phyloP scores from a whole-genome alignment of 2,888 invertebrate genomes.

The Sesamia inferens region DNA sequence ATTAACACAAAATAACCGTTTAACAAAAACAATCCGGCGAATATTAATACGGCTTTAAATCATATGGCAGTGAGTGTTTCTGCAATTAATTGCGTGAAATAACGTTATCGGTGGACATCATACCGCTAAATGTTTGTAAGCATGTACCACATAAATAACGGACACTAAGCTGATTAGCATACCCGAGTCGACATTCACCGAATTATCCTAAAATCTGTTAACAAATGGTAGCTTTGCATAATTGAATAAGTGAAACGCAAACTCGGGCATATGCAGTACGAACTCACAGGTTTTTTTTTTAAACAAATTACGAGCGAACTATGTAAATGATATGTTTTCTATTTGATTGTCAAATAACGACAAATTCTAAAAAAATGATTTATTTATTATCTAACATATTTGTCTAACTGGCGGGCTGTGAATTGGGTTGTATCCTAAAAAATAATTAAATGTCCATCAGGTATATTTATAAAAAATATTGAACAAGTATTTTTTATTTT shows the following conservation, averaged over 20 bases:
- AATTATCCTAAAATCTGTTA: constrained; percentile 88
- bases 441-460: too few relatives aligned
- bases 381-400: constrained; percentile 56
- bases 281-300: constrained; percentile 66
- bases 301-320: constrained; percentile 61
- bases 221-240: constrained; percentile 89
- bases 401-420: constrained; percentile 48
- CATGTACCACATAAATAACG: constrained; percentile 86
- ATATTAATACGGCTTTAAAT: constrained; percentile 83
- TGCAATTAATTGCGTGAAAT: constrained; percentile 86
- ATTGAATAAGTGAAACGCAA: constrained; percentile 84
- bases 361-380: constrained; percentile 55
- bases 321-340: constrained; percentile 56
- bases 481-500: too few relatives aligned
- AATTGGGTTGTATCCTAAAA: too few relatives aligned
- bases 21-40: constrained; percentile 78
- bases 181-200: constrained; percentile 84
- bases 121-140: constrained; percentile 81
- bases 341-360: constrained; percentile 54
- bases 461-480: too few relatives aligned
- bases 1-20: constrained; percentile 84
- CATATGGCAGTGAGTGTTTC: constrained; percentile 81
- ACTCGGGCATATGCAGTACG: constrained; percentile 79
- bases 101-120: constrained; percentile 83
- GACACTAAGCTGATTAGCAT: constrained; percentile 88